Evolutionary conservation across 2,113 vertebrate species (phyloP), one percentile per base, ranked within the genome.

Genomic region (Lethenteron camtschaticum): DNA sequence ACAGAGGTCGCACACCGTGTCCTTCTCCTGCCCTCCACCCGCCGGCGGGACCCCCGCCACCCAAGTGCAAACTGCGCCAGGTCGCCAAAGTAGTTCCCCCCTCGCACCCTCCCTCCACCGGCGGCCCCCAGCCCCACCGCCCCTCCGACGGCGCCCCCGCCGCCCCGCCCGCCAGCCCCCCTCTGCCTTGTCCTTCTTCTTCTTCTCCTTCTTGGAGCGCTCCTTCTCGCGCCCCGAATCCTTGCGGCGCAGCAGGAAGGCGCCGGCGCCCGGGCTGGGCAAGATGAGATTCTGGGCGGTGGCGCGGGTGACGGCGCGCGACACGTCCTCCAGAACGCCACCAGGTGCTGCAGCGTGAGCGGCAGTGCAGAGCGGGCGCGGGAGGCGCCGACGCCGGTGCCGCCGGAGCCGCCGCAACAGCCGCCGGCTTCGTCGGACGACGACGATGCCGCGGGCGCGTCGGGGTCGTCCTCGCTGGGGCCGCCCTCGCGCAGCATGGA

Each of bases 221-320:
- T 96, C 96, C 74, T 76, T 80, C 72, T 96, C 94, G 78, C 96
- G 96, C 71, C 96, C 92, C 59, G 82, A 85, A 56, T 99, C 94
- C 74, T 96, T 99, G 79, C 94, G 96, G 75, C 96, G 96, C 57
- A 99, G 77, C 14, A 96, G 88, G n/a, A 16, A 24, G 14, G 92
- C 94, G 58, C 90, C 95, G 69, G 94, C 96, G 12, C 92, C 94
- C 0, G 90, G 94, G 76, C 94, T 99, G 72, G 94, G 94, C 76
- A 99, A 96, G 73, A 99, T 99, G 91, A 99, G 96, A 76, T 99
- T 99, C 78, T 99, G 94, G 60, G 90, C 96, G 68, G 92, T 90
- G 14, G 94, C 94, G 79, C 96, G 96, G 77, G 96, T 96, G 56
- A 92, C 96, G 57, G 94, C 94, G 82, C 96, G 78, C 71, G 90